These are phyloP conservation scores for Tyto alba DNA, from an alignment of 2,113 vertebrate species.

Conservation along the genomic window DNA sequence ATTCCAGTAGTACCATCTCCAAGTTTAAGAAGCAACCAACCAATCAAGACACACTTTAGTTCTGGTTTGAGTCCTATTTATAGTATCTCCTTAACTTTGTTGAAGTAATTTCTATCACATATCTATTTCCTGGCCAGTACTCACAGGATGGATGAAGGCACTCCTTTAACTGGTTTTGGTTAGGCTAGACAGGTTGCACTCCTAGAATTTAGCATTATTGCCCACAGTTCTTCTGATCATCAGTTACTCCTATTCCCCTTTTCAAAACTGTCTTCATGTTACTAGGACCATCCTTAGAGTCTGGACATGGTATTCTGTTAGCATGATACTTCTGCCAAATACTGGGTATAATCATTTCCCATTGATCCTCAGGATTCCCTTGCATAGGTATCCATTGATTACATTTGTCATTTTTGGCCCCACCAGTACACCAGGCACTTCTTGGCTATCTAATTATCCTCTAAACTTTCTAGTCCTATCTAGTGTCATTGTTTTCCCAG, in stretches of 20 bases:
- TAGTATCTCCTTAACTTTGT: neutral
- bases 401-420: neutral
- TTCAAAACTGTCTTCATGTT: neutral
- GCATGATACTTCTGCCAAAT: neutral
- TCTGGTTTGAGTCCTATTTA: neutral
- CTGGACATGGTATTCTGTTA: neutral
- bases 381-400: neutral
- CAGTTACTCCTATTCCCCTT: neutral
- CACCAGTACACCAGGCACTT: neutral
- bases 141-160: neutral
- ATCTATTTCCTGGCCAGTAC: neutral
- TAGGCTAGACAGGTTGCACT: neutral
- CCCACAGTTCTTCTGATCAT: neutral
- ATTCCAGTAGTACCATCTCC: neutral
- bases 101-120: neutral
- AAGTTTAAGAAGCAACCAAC: neutral
- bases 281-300: neutral
- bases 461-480: neutral
- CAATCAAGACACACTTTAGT: neutral
- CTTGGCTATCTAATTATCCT: neutral
- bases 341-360: rapidly evolving
- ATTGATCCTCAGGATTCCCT: neutral
- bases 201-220: neutral
- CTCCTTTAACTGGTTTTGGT: neutral
- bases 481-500: neutral